These are phyloP conservation scores for Okamejei kenojei DNA, from an alignment of 2,797 vertebrate genomes.

Conservation along the genomic window DNA sequence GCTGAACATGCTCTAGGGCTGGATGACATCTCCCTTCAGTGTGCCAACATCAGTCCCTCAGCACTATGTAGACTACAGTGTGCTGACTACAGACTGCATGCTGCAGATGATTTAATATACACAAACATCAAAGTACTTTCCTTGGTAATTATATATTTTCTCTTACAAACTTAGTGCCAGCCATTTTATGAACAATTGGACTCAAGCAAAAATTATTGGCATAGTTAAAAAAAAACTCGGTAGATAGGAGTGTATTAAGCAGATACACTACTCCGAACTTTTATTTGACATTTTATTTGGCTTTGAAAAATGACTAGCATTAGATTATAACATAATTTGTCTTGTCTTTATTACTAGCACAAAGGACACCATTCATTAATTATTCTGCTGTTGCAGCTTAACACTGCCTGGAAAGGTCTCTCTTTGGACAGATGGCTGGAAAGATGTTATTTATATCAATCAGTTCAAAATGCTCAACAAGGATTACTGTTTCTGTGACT, in stretches of 20 bases:
- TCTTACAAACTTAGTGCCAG: neutral
- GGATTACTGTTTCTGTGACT: conserved; percentile 98
- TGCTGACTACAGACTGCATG: neutral
- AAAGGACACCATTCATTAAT: conserved; percentile 99
- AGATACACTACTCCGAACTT: conserved; percentile 93
- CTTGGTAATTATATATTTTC: conserved; percentile 20
- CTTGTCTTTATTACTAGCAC: conserved; percentile 99
- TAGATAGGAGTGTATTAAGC: conserved; percentile 95
- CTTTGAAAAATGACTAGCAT: conserved; percentile 99
- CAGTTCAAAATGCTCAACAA: conserved; percentile 98
- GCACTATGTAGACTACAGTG: conserved; percentile 22
- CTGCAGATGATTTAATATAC: conserved; percentile 32
- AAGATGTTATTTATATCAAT: conserved; percentile 99
- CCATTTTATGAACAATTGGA: conserved; percentile 27
- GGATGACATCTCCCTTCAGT: conserved; percentile 38
- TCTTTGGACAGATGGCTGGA: conserved; percentile 99
- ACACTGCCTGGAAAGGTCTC: conserved; percentile 99
- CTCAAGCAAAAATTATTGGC: conserved; percentile 19
- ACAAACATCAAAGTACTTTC: conserved; percentile 25
- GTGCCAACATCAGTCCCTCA: conserved; percentile 32
- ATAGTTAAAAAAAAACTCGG: conserved; percentile 66
- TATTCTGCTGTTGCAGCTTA: conserved; percentile 98
- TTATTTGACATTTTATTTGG: conserved; percentile 99
- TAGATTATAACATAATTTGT: conserved; percentile 99
- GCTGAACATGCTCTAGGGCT: conserved; percentile 37